These are phyloP conservation scores for Zoanthus sociatus DNA, from an alignment of 92 coral and sea anemone species.

Conservation along the genomic window DNA sequence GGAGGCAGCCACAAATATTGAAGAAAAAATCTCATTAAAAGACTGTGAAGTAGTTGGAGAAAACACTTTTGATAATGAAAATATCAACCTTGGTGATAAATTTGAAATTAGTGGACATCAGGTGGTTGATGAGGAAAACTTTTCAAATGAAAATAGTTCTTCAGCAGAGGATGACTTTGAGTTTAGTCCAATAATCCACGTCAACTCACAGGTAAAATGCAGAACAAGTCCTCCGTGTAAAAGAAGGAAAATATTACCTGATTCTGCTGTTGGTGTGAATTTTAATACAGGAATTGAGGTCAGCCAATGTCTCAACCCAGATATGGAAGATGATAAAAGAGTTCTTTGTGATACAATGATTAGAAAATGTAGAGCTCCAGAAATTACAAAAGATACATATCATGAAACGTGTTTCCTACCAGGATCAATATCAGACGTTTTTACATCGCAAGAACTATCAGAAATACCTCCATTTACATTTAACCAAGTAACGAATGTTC, in stretches of 20 bases:
- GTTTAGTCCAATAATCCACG: conserved; percentile 42
- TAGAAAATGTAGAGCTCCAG: not conserved
- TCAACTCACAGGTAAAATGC: conserved; percentile 29
- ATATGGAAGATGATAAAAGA: not conserved
- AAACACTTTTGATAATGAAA: not conserved
- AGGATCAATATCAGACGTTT: not conserved
- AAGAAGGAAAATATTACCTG: not conserved
- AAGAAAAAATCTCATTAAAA: not conserved
- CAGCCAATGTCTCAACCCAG: not conserved
- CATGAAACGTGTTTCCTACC: not conserved
- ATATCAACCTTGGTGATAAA: not conserved
- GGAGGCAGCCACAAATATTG: not conserved
- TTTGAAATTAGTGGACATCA: conserved; percentile 17
- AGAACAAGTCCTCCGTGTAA: conserved; percentile 13
- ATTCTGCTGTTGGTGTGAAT: not conserved
- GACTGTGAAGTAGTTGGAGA: not conserved
- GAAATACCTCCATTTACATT: conserved; percentile 45
- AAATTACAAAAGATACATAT: not conserved
- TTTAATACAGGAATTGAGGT: not conserved
- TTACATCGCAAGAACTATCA: conserved; percentile 27
- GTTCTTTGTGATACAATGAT: not conserved
- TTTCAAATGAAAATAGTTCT: conserved; percentile 22
- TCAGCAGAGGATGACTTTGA: conserved; percentile 47
- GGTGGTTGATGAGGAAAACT: not conserved
- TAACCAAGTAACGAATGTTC: conserved; percentile 1